Percentiles rank a stretch among this genome's conserved stretches.
Evolutionary conservation across 2,113 vertebrate species (phyloP).

Genomic region (Dasyurus viverrinus): DNA sequence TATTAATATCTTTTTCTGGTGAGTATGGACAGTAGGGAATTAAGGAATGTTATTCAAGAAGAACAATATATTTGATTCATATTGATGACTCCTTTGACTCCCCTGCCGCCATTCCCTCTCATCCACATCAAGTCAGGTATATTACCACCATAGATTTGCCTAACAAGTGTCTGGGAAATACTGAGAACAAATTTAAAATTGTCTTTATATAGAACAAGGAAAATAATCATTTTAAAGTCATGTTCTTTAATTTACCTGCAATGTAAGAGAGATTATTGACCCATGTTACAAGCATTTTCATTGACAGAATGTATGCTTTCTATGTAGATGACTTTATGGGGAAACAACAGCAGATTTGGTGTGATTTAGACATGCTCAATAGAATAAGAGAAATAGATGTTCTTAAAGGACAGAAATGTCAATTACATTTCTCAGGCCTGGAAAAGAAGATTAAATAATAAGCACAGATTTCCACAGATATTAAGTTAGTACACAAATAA

Average conservation of each 20-base stretch:
- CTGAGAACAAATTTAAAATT: conserved; percentile 57
- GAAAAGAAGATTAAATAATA: conserved; percentile 71
- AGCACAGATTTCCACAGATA: conserved; percentile 41
- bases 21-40: conserved; percentile 54
- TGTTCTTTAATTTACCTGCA: conserved; percentile 65
- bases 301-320: conserved; percentile 65
- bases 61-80: conserved; percentile 56
- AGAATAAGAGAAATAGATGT: conserved; percentile 65
- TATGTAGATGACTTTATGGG: conserved; percentile 54
- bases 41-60: conserved; percentile 34
- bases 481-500: conserved; percentile 68
- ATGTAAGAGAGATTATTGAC: conserved; percentile 64
- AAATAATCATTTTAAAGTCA: conserved; percentile 54
- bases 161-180: conserved; percentile 42
- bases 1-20: conserved; percentile 51
- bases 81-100: conserved; percentile 55
- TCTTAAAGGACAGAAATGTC: conserved; percentile 55
- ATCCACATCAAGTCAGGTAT: conserved; percentile 20
- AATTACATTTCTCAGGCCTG: conserved; percentile 60
- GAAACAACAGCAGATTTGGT: conserved; percentile 55
- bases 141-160: conserved; percentile 55
- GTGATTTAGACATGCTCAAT: conserved; percentile 66
- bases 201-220: conserved; percentile 9
- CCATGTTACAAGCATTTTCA: conserved; percentile 64
- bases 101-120: background rate